A percentile compares a stretch with the other conserved stretches of the same genome.
Conservation (phyloP, 2,888 invertebrate genomes). For the Catocala fraxini region DNA sequence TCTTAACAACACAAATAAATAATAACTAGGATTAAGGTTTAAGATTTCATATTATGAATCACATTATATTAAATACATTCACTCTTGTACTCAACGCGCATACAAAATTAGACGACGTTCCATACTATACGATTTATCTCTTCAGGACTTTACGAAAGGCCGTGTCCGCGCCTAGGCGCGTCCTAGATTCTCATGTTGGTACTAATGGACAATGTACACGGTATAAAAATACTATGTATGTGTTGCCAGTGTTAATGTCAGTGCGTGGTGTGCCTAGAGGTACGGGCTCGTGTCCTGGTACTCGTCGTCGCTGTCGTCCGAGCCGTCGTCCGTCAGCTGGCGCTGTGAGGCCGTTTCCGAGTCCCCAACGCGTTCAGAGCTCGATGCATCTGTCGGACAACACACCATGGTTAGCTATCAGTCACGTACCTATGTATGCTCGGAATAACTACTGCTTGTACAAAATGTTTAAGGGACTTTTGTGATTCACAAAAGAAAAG, state of each 20-base stretch:
- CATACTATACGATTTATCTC: constrained; percentile 67
- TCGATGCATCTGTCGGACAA: constrained; percentile 76
- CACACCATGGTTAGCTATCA: too few species aligned
- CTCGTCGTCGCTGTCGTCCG: constrained; percentile 80
- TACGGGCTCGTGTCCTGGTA: constrained; percentile 83
- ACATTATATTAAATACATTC: constrained; percentile 77
- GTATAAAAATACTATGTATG: constrained; percentile 59
- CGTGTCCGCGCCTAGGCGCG: constrained; percentile 42
- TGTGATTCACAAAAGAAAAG: not conserved
- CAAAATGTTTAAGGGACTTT: not conserved
- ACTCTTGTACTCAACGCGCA: constrained; percentile 75
- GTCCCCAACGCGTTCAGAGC: constrained; percentile 75
- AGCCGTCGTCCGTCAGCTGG: constrained; percentile 84
- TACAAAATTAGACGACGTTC: constrained; percentile 66
- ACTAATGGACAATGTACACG: constrained; percentile 55
- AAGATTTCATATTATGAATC: constrained; percentile 47
- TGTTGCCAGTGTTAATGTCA: constrained; percentile 34
- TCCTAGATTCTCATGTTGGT: constrained; percentile 39
- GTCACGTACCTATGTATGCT: too few species aligned
- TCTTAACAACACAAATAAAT: constrained; percentile 74
- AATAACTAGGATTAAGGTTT: constrained; percentile 72
- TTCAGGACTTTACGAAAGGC: constrained; percentile 57
- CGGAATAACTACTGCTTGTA: too few species aligned
- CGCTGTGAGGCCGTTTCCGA: constrained; percentile 77
- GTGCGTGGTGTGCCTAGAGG: constrained; percentile 60